Conservation (phyloP, 2,113 vertebrate genomes). For the Epinephelus cyanopodus region DNA sequence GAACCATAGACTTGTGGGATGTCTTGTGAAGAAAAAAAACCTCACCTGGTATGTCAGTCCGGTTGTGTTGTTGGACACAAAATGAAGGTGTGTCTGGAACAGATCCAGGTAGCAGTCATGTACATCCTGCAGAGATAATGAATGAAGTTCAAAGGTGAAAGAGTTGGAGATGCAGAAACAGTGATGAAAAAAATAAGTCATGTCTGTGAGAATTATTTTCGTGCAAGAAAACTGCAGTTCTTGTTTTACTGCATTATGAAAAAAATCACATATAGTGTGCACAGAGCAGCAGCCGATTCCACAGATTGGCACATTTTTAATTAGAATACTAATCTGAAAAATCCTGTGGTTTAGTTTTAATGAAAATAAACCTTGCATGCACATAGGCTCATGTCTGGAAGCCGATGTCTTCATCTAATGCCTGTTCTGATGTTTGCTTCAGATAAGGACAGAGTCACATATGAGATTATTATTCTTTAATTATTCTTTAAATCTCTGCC, state of each 20-base stretch:
- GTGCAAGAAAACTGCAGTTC: not conserved
- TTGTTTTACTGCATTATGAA: not conserved
- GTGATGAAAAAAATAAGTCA: not conserved
- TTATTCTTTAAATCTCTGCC: not conserved
- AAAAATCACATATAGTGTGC: not conserved
- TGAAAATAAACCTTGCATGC: not conserved
- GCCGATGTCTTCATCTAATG: too few species aligned
- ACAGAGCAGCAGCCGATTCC: not conserved
- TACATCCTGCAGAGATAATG: constrained; percentile 85
- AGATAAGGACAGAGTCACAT: not conserved
- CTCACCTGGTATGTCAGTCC: constrained; percentile 93
- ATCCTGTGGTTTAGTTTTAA: constrained; percentile 2
- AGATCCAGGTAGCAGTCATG: constrained; percentile 95
- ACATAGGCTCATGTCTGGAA: not conserved
- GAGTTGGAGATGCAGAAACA: not conserved
- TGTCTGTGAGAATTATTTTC: not conserved
- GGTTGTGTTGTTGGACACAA: constrained; percentile 89
- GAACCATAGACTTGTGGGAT: not conserved
- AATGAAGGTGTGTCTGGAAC: constrained; percentile 95
- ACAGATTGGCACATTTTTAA: not conserved
- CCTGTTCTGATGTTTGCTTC: constrained; percentile 7
- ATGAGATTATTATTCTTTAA: not conserved
- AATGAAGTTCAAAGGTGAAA: not conserved
- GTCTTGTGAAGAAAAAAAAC: not conserved
- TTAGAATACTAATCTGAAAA: not conserved